These are phyloP conservation scores for Sebastes minor DNA, from an alignment of 2,797 vertebrate genomes.

Conservation along the genomic window DNA sequence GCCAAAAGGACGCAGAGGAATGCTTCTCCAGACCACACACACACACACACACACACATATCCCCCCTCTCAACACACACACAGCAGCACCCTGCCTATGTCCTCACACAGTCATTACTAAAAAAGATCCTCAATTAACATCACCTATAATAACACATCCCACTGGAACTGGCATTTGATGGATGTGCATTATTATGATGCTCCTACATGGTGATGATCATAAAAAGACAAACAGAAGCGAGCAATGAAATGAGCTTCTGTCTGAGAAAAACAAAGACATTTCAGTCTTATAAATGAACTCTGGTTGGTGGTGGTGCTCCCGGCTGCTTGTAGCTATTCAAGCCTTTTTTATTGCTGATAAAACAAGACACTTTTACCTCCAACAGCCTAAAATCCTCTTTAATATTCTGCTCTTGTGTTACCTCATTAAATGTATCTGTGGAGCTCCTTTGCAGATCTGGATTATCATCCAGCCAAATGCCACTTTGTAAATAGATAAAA, in stretches of 20 bases:
- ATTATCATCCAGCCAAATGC: conserved; percentile 27
- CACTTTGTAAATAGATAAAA: conserved; percentile 44
- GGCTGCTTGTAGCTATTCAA: conserved; percentile 27
- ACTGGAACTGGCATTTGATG: neutral
- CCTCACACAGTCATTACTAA: conserved; percentile 38
- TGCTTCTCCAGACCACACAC: conserved; percentile 60
- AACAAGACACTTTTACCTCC: conserved; percentile 48
- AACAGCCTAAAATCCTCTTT: conserved; percentile 25
- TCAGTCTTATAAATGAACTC: conserved; percentile 33
- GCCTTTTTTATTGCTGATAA: conserved; percentile 42
- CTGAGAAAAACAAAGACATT: conserved; percentile 57
- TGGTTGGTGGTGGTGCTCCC: neutral
- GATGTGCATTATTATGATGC: conserved; percentile 5
- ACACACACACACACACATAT: neutral
- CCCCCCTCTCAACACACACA: neutral
- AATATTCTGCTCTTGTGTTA: conserved; percentile 20
- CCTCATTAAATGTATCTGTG: conserved; percentile 25
- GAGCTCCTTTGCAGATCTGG: conserved; percentile 22
- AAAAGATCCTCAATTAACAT: conserved; percentile 51
- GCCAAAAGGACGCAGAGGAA: conserved; percentile 71
- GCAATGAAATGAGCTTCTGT: neutral
- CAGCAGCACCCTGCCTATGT: conserved; percentile 31
- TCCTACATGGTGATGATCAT: conserved; percentile 1
- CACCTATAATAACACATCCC: conserved; percentile 8
- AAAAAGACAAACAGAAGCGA: neutral